Percentiles rank a stretch among this genome's conserved stretches.
Evolutionary conservation across 2,888 invertebrate genomes (phyloP).

Genomic region (Baronia brevicornis): DNA sequence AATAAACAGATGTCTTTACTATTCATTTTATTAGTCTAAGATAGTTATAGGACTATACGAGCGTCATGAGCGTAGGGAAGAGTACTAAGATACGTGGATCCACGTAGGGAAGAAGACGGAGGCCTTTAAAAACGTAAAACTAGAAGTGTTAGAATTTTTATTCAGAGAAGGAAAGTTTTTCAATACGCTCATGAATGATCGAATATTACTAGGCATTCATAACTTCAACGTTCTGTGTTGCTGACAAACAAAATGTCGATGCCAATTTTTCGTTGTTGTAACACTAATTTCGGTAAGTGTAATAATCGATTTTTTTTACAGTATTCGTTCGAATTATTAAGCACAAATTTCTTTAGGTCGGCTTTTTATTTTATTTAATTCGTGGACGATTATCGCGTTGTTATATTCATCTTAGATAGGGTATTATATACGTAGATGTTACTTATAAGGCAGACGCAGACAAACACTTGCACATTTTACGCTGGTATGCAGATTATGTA

Average conservation of each 20-base stretch:
- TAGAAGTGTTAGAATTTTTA: background rate
- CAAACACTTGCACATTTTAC: slow-evolving; percentile 52
- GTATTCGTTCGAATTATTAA: slow-evolving; percentile 52
- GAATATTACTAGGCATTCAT: slow-evolving; percentile 58
- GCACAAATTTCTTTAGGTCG: slow-evolving; percentile 42
- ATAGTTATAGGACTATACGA: slow-evolving; percentile 57
- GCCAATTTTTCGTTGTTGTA: slow-evolving; percentile 39
- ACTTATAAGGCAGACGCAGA: too few species aligned
- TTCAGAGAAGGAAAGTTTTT: too few species aligned
- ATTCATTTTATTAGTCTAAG: slow-evolving; percentile 60
- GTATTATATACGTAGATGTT: slow-evolving; percentile 63
- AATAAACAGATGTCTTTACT: too few species aligned
- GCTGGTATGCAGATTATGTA: slow-evolving; percentile 32
- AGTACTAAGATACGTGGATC: too few species aligned
- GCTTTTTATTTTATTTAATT: slow-evolving; percentile 44
- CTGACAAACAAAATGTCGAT: slow-evolving; percentile 32
- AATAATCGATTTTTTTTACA: slow-evolving; percentile 26
- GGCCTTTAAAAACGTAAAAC: background rate
- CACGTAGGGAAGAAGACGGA: background rate
- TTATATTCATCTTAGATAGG: slow-evolving; percentile 63
- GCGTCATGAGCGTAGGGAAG: slow-evolving; percentile 19
- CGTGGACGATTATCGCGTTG: slow-evolving; percentile 51
- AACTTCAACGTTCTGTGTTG: slow-evolving; percentile 57
- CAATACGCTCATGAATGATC: slow-evolving; percentile 4
- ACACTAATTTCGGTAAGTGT: slow-evolving; percentile 38